Evolutionary conservation across 2,888 invertebrate genomes (phyloP), one percentile per base, ranked within the genome.

Genomic region (Megaustenia siamemsis): DNA sequence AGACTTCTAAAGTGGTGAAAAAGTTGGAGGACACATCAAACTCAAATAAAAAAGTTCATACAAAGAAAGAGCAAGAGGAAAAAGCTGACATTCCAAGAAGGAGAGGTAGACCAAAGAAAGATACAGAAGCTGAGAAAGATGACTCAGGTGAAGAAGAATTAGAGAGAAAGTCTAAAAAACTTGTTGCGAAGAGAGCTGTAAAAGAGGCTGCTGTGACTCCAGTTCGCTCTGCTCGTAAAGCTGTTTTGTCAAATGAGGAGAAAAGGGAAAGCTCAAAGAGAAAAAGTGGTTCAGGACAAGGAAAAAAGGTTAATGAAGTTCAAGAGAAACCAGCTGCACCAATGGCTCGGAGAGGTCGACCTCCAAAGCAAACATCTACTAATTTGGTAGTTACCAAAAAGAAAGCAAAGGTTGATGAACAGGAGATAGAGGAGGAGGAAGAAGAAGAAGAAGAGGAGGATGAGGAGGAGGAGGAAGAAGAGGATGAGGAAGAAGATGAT

Each of bases 21-120:
- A 68, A 79, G 24, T 49, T 32, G 15, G 81, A 78, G 53, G 68
- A 56, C 21, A n/a, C 49, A 56, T 32, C 53, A n/a, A 35, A 32
- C 38, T 28, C 75, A 38, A 83, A 32, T 21, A 82, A 75, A n/a
- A 79, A 86, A 76, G 86, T 87, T 21, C 71, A 87, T 28, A 86
- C 86, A 10, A 86, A 86, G 71, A 89, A 87, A 68, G 87, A 89
- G 15, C 79, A 81, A n/a, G 85, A 86, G 3, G 78, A 83, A 45
- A 87, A 82, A 71, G 43, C 78, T 63, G 85, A 80, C 24, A 77
- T 56, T 43, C 49, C 81, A 49, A 86, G 84, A 68, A 87, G 78
- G 78, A 84, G 89, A 86, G 88, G 90, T 63, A 82, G 87, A 63
- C 76, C 86, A 28, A 88, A 87, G 77, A 89, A 88, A 79, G 89